These are phyloP conservation scores for Platichthys stellatus DNA, from an alignment of 2,113 vertebrate species.

Conservation along the genomic window DNA sequence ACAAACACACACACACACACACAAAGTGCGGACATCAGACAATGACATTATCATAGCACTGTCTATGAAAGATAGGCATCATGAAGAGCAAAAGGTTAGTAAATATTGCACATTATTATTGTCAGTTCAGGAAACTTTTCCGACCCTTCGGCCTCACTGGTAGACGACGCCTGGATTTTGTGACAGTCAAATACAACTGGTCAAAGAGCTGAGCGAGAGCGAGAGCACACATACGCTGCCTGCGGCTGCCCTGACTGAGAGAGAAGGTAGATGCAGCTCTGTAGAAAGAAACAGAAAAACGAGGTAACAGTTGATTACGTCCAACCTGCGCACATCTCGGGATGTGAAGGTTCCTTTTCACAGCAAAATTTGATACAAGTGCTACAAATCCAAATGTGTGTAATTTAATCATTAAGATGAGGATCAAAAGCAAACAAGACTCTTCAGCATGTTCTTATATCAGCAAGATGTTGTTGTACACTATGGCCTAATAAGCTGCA, in stretches of 20 bases:
- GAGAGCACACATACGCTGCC: too few relatives aligned
- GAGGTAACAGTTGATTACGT: conserved; percentile 74
- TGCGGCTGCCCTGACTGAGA: conserved; percentile 35
- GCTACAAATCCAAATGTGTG: conserved; percentile 14
- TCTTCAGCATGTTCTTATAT: conserved; percentile 18
- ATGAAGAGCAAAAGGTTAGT: conserved; percentile 60
- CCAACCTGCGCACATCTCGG: neutral
- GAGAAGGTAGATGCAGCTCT: conserved; percentile 43
- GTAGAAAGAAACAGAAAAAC: conserved; percentile 33
- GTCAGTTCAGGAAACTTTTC: conserved; percentile 56
- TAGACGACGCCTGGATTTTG: neutral
- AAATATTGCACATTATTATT: conserved; percentile 72
- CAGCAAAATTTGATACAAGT: conserved; percentile 15
- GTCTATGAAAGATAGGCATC: conserved; percentile 68
- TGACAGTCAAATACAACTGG: conserved; percentile 6
- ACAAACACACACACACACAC: conserved; percentile 11
- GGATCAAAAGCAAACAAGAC: neutral
- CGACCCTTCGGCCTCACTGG: conserved; percentile 18
- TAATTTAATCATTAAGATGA: neutral
- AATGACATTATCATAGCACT: conserved; percentile 57
- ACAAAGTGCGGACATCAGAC: conserved; percentile 72
- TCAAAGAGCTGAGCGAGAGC: conserved; percentile 9
- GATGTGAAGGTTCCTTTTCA: conserved; percentile 15
- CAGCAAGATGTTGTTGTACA: neutral
- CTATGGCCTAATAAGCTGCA: conserved; percentile 24